phyloP scores from a whole-genome alignment of 2,113 vertebrate genomes.

The Cyanistes caeruleus region DNA sequence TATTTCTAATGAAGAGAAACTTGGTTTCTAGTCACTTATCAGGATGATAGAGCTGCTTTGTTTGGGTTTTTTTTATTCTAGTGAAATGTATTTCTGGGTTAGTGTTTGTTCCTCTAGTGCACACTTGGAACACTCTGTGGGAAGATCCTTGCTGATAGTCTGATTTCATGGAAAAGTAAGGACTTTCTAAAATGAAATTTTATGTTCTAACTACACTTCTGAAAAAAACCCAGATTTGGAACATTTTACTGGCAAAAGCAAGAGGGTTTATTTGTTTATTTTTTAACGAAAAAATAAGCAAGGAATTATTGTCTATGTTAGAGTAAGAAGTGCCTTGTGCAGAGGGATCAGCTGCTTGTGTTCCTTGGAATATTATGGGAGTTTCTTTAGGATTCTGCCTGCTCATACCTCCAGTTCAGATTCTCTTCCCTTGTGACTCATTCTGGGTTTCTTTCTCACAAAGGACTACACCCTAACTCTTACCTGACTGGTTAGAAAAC shows the following conservation, averaged over 20 bases:
- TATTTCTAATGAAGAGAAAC: neutral
- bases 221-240: neutral
- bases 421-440: neutral
- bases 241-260: neutral
- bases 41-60: neutral
- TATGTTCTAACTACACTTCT: neutral
- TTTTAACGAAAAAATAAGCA: neutral
- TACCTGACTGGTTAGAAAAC: neutral
- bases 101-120: neutral
- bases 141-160: neutral
- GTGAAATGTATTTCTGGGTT: neutral
- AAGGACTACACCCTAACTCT: neutral
- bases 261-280: neutral
- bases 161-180: neutral
- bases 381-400: neutral
- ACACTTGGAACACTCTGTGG: neutral
- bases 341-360: neutral
- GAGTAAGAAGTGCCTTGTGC: neutral
- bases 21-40: neutral
- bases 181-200: neutral
- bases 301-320: neutral
- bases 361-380: neutral
- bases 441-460: neutral
- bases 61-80: too few species aligned
- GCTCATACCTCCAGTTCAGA: neutral